These are phyloP conservation scores for Pelvicachromis taeniatus DNA, from an alignment of 2,113 vertebrate species.

Conservation along the genomic window DNA sequence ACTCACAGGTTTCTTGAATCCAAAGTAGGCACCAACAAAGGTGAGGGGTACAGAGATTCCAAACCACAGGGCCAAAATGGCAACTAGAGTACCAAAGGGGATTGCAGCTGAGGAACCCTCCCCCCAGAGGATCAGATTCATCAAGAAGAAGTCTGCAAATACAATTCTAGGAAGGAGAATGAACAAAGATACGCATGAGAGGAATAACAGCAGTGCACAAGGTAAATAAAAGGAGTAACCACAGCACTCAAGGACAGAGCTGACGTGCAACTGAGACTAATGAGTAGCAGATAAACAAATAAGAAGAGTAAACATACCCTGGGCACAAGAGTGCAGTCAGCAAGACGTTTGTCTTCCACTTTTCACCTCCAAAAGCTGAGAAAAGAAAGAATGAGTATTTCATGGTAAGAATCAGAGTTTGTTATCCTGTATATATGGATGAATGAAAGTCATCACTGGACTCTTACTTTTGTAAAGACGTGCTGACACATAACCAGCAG, in stretches of 20 bases:
- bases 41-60: conserved; percentile 97
- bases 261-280: not conserved
- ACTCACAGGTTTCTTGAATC: conserved; percentile 92
- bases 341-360: conserved; percentile 98
- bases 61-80: conserved; percentile 96
- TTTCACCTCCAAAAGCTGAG: conserved; percentile 95
- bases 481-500: conserved; percentile 93
- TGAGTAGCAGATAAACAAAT: not conserved
- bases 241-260: not conserved
- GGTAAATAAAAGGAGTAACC: not conserved
- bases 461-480: conserved; percentile 78
- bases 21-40: conserved; percentile 94
- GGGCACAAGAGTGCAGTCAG: conserved; percentile 96
- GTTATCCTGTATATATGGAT: not conserved
- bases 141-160: conserved; percentile 97
- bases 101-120: conserved; percentile 97
- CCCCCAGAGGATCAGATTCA: conserved; percentile 98
- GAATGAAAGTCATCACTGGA: not conserved
- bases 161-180: conserved; percentile 78
- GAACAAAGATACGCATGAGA: not conserved
- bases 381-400: conserved; percentile 23
- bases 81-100: conserved; percentile 93
- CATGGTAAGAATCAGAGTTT: not conserved
- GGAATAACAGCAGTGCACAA: not conserved
- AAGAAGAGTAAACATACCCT: conserved; percentile 75